Conservation (phyloP, 2,797 vertebrate genomes). For the Scyliorhinus canicula region DNA sequence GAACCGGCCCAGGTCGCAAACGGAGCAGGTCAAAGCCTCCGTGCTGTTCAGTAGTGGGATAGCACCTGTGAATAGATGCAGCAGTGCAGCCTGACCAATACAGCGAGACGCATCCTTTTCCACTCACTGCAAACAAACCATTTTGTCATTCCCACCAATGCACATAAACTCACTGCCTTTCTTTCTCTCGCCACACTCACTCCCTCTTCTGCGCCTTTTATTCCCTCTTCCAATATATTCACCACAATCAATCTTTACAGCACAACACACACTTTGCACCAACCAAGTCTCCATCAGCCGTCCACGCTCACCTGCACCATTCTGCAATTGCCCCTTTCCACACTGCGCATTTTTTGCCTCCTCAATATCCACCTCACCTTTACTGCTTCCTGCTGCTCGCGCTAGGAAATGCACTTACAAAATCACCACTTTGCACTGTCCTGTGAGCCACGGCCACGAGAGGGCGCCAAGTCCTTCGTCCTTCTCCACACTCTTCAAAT, state of each 20-base stretch:
- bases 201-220: too few relatives aligned
- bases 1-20: constrained; percentile 30
- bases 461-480: neutral
- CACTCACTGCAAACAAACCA: neutral
- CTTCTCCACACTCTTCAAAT: too few relatives aligned
- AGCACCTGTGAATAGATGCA: constrained; percentile 33
- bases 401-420: neutral
- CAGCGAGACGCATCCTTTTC: constrained; percentile 30
- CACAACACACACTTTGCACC: too few relatives aligned
- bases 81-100: constrained; percentile 25
- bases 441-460: neutral
- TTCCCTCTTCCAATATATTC: too few relatives aligned
- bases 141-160: too few relatives aligned
- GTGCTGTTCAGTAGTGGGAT: constrained; percentile 37
- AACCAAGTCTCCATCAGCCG: too few relatives aligned
- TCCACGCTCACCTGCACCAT: neutral
- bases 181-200: too few relatives aligned
- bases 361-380: neutral
- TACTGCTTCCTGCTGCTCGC: neutral
- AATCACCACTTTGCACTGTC: neutral
- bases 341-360: neutral
- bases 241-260: too few relatives aligned
- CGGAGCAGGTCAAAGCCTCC: constrained; percentile 38
- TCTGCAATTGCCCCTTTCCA: neutral
- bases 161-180: too few relatives aligned